Evolutionary conservation across 2,113 vertebrate genomes (phyloP).

Genomic region (Pomatorhinus ruficollis): DNA sequence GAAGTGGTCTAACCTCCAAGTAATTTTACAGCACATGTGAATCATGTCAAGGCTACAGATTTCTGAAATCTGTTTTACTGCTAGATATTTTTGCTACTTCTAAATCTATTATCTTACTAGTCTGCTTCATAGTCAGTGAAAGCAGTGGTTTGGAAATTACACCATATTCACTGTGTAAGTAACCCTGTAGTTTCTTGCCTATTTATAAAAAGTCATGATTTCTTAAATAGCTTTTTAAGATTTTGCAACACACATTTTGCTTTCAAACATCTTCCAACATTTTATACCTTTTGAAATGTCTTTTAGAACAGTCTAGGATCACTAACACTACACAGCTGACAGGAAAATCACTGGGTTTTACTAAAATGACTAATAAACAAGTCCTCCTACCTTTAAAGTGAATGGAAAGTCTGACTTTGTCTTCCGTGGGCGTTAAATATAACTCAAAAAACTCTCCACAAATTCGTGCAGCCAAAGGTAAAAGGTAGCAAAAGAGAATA

Average conservation of each 20-base stretch:
- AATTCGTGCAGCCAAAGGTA: neutral
- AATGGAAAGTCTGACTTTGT: slow-evolving; percentile 25
- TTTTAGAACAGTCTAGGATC: neutral
- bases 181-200: neutral
- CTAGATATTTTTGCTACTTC: neutral
- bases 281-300: neutral
- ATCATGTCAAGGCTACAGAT: neutral
- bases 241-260: neutral
- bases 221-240: neutral
- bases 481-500: neutral
- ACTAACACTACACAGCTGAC: neutral
- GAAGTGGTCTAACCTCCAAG: neutral
- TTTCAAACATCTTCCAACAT: neutral
- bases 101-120: neutral
- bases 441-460: neutral
- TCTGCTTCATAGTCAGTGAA: neutral
- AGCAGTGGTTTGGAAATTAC: neutral
- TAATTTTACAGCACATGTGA: neutral
- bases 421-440: neutral
- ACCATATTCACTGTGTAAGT: neutral
- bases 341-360: slow-evolving; percentile 22
- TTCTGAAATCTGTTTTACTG: neutral
- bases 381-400: slow-evolving; percentile 38
- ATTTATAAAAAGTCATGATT: neutral
- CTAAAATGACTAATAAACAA: slow-evolving; percentile 39